A percentile compares a stretch with the other conserved stretches of the same genome.
Conservation (phyloP, 2,113 vertebrate genomes). For the Thryonomys swinderianus region DNA sequence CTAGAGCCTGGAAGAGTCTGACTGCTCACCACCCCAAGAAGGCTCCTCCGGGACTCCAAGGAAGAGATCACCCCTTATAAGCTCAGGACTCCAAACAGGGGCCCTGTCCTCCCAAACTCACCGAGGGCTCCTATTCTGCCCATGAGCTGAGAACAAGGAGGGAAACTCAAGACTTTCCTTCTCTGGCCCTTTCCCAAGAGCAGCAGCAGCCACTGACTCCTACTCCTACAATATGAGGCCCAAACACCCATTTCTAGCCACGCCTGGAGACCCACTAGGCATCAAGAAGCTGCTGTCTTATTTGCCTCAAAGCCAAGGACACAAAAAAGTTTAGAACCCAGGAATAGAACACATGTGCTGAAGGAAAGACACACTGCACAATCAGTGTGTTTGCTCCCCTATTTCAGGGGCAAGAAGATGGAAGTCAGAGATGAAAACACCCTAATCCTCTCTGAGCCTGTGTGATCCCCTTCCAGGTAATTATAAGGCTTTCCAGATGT, state of each 20-base stretch:
- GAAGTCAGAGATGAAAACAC: slow-evolving; percentile 22
- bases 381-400: not conserved
- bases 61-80: not conserved
- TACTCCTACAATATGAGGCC: not conserved
- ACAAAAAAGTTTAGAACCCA: not conserved
- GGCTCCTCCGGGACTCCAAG: not conserved
- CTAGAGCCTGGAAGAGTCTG: not conserved
- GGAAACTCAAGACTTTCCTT: not conserved
- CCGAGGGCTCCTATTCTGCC: not conserved
- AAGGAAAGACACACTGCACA: not conserved
- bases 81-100: not conserved
- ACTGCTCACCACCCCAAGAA: not conserved
- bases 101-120: not conserved
- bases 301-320: not conserved
- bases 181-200: not conserved
- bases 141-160: not conserved
- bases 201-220: not conserved
- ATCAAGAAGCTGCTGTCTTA: not conserved
- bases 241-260: slow-evolving; percentile 6
- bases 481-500: slow-evolving; percentile 32
- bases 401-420: slow-evolving; percentile 31
- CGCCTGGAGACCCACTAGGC: not conserved
- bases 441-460: not conserved
- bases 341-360: not conserved
- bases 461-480: slow-evolving; percentile 7